Evolutionary conservation across 2,888 invertebrate genomes (phyloP), one percentile per base, ranked within the genome.

Genomic region (Morpho achilles): DNA sequence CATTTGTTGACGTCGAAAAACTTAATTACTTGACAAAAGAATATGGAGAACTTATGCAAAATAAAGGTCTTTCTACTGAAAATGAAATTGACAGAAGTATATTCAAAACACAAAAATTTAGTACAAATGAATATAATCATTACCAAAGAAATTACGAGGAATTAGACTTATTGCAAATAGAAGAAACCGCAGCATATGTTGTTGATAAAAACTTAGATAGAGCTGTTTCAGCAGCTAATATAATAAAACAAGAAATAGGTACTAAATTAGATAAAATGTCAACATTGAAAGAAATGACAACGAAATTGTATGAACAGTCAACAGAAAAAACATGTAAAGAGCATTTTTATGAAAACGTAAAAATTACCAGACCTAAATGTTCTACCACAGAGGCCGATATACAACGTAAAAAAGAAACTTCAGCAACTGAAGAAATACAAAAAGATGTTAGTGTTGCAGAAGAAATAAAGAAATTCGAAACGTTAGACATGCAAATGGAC

Each of bases 171-270:
- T 68, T 77, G 43, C 77, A 69, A 22, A 82, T 90, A 56, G 82
- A 87, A 72, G 70, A 75, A 64, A 82, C 81, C 8, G 90, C 87
- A 0, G 60, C 70, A 23, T 66, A 71, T 49, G 58, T 87, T 62
- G 83, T 87, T 0, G 79, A 82, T 51, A 80, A 85, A 44, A 91
- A 80, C 52, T 79, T 89, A 42, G 74, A 80, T 60, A 79, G 76
- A 67, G 87, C 87, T 50, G 64, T 87, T 0, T 75, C 77, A 2
- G 78, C 85, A 0, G 76, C 85, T 10, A 74, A 81, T 62, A 77
- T 86, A 57, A 79, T 86, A 22, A 77, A 83, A 56, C 76, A 80
- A 60, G 85, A 83, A 68, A 78, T 85, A 0, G 75, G 79, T 55
- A 61, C 70, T 44, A 32, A 32, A 48, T 7, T 7, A 32, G 32